phyloP scores from a whole-genome alignment of 2,888 invertebrate genomes.

The Clunio marinus region DNA sequence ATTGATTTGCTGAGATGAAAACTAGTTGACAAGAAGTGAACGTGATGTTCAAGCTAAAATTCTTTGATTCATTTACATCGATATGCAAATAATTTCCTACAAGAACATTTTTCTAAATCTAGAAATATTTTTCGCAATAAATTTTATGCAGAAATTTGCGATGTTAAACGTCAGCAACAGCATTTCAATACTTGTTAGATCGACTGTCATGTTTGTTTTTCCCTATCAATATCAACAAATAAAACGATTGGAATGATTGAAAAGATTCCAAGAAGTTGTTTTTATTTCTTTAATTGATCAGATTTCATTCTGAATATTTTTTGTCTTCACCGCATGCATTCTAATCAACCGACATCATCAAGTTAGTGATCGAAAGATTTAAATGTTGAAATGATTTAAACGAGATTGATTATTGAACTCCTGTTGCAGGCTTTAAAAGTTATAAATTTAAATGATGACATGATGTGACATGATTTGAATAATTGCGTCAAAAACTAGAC shows the following conservation, averaged over 20 bases:
- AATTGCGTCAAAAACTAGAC: neutral
- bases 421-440: neutral
- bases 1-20: too few species aligned
- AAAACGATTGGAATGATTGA: constrained; percentile 8
- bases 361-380: neutral
- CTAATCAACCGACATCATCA: constrained; percentile 26
- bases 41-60: too few species aligned
- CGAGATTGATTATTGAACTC: constrained; percentile 1
- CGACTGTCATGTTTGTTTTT: constrained; percentile 10
- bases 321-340: constrained; percentile 22
- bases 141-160: constrained; percentile 1
- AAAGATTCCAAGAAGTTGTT: neutral
- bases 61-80: too few species aligned
- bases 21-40: too few species aligned
- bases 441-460: neutral
- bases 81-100: too few species aligned
- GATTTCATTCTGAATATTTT: neutral
- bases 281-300: constrained; percentile 7
- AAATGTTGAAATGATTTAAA: neutral
- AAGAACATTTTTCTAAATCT: too few species aligned
- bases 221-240: neutral
- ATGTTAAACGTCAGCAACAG: constrained; percentile 9
- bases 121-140: too few species aligned
- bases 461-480: constrained; percentile 6
- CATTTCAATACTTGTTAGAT: constrained; percentile 2